Conservation (phyloP, 1,140 invertebrate genomes). For the Ceratoteleas bidentatus region DNA sequence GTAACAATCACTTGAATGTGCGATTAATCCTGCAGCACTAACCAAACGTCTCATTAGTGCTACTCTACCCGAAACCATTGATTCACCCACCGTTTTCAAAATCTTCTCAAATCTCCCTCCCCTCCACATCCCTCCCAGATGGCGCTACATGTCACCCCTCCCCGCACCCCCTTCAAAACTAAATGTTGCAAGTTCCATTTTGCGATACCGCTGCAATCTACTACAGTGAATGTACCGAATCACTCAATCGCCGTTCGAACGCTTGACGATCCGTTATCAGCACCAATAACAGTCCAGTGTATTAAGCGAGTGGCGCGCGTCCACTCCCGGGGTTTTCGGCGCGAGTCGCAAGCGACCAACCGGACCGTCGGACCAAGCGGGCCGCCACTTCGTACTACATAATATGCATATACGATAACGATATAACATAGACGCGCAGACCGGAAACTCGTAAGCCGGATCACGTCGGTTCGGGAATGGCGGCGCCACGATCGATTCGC, state of each 20-base stretch:
- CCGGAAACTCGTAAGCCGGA: conserved; percentile 39
- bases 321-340: not conserved
- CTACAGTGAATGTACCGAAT: conserved; percentile 48
- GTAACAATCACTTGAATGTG: too few species aligned
- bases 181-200: conserved; percentile 32
- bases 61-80: too few species aligned
- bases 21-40: too few species aligned
- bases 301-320: conserved; percentile 19
- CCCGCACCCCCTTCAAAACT: conserved; percentile 26
- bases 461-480: conserved; percentile 32
- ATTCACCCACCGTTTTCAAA: too few species aligned
- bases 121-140: too few species aligned
- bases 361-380: not conserved
- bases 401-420: conserved; percentile 55
- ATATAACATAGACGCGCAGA: conserved; percentile 53
- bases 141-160: too few species aligned
- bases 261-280: conserved; percentile 51
- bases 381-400: conserved; percentile 25
- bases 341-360: not conserved
- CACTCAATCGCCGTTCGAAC: conserved; percentile 45
- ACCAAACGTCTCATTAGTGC: too few species aligned
- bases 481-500: conserved; percentile 21
- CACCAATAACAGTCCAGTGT: conserved; percentile 55
- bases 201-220: conserved; percentile 36
- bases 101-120: too few species aligned